Evolutionary conservation across 2,113 vertebrate genomes (phyloP).

Genomic region (Microcebus jonahi): DNA sequence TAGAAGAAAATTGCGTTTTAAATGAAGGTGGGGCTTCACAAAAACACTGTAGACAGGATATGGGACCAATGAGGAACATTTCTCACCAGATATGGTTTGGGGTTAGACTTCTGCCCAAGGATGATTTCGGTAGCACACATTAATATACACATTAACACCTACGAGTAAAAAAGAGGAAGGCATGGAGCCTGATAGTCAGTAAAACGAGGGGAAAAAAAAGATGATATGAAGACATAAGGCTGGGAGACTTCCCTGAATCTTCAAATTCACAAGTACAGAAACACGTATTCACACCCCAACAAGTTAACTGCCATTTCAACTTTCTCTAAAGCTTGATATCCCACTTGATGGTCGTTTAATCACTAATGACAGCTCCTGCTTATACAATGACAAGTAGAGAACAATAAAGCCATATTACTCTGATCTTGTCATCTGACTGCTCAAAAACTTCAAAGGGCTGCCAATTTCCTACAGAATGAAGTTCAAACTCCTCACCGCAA

Average conservation of each 20-base stretch:
- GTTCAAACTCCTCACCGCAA: neutral
- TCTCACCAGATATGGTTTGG: neutral
- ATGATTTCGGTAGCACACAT: neutral
- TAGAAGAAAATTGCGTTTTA: neutral
- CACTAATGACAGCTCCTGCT: slow-evolving; percentile 20
- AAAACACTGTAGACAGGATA: neutral
- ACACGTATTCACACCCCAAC: neutral
- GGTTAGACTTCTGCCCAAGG: neutral
- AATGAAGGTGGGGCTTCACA: neutral
- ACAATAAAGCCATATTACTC: slow-evolving; percentile 37
- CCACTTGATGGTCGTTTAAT: neutral
- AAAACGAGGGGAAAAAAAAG: neutral
- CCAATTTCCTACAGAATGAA: neutral
- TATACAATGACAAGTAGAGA: slow-evolving; percentile 9
- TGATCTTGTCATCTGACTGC: slow-evolving; percentile 32
- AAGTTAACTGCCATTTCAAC: neutral
- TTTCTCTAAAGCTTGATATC: slow-evolving; percentile 21
- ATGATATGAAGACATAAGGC: neutral
- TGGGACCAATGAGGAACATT: neutral
- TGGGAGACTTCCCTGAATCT: neutral
- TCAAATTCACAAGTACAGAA: neutral
- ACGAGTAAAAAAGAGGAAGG: neutral
- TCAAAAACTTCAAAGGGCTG: neutral
- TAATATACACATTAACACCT: neutral
- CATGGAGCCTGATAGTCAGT: neutral